Base-by-base conservation (phyloP, 2,888 invertebrate genomes). In the Drosophila paramelanica region DNA sequence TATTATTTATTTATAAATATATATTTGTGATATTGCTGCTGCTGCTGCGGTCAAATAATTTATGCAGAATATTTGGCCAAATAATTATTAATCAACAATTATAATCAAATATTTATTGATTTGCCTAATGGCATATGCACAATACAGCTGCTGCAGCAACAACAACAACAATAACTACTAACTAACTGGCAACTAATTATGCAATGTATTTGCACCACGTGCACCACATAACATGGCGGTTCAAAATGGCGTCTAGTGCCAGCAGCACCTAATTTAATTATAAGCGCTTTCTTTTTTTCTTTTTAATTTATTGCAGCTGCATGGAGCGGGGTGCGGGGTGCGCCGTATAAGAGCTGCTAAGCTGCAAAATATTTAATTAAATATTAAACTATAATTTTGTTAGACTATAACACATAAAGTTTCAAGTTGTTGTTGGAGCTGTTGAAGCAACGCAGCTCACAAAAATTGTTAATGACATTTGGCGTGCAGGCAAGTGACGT, bases 361-460 rank as follows among this genome's bases (percentile, higher is more conserved):
- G 79, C 79, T 79, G 57, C 62, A 71, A 68, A 79, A 72, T 72
- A 79, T 87, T 83, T 84, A 83, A 84, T 87, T 78, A 83, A 80
- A 86, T 86, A 80, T 86, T 77, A 82, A 85, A 83, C 70, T 79
- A 77, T 86, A 88, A 82, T 82, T 82, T 77, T 68, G 80, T 80
- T 82, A 85, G 31, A 64, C 64, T 78, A 72, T 72, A 73, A 73
- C 78, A 75, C 70, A 67, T 60, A 73, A 85, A 88, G 81, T 86
- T 82, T 67, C 60, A 73, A 87, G 81, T 83, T 86, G 55, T 53
- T 71, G 62, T 45, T 55, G 49, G 60, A 69, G 85, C 76, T 71
- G 67, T 69, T 41, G 56, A 55, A 41, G 31, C 31, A 31, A 10
- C 31, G 57, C 42, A 79, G 66, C 70, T 74, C 61, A 67, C 76